These are phyloP conservation scores for Zele albiditarsus DNA, from an alignment of 2,888 invertebrate genomes.

Conservation along the genomic window DNA sequence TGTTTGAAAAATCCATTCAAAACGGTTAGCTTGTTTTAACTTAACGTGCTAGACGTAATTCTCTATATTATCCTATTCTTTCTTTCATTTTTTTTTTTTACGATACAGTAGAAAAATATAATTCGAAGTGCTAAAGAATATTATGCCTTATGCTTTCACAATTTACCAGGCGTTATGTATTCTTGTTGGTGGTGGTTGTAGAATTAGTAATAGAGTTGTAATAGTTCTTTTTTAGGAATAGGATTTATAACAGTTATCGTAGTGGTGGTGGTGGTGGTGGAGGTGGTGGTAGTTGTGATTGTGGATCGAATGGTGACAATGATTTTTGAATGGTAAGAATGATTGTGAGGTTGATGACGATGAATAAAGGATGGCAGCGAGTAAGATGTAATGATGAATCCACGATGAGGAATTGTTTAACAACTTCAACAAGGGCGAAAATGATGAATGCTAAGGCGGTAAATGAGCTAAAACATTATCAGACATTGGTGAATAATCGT, in stretches of 20 bases:
- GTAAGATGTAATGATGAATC: slow-evolving; percentile 47
- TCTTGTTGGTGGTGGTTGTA: slow-evolving; percentile 40
- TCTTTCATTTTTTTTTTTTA: slow-evolving; percentile 37
- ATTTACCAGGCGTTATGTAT: slow-evolving; percentile 38
- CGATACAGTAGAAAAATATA: slow-evolving; percentile 71
- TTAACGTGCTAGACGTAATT: slow-evolving; percentile 29
- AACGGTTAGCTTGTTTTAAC: neutral
- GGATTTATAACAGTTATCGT: slow-evolving; percentile 39
- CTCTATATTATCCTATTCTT: slow-evolving; percentile 45
- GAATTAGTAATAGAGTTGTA: slow-evolving; percentile 14
- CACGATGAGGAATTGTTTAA: slow-evolving; percentile 42
- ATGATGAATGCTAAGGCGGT: slow-evolving; percentile 66
- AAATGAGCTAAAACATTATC: slow-evolving; percentile 68
- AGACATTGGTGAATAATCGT: slow-evolving; percentile 62
- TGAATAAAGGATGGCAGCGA: slow-evolving; percentile 46
- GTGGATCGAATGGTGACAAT: slow-evolving; percentile 7
- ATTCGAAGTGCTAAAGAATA: slow-evolving; percentile 67
- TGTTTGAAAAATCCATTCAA: slow-evolving; percentile 7
- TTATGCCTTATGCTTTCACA: slow-evolving; percentile 58
- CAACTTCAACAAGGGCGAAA: slow-evolving; percentile 42
- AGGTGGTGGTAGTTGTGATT: neutral
- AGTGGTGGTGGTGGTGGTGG: slow-evolving; percentile 8
- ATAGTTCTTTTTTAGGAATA: slow-evolving; percentile 23
- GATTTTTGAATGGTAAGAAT: slow-evolving; percentile 34
- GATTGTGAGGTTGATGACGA: slow-evolving; percentile 42